Evolutionary conservation across 1,140 invertebrate species (phyloP).

Genomic region (Hormaphis cornu): DNA sequence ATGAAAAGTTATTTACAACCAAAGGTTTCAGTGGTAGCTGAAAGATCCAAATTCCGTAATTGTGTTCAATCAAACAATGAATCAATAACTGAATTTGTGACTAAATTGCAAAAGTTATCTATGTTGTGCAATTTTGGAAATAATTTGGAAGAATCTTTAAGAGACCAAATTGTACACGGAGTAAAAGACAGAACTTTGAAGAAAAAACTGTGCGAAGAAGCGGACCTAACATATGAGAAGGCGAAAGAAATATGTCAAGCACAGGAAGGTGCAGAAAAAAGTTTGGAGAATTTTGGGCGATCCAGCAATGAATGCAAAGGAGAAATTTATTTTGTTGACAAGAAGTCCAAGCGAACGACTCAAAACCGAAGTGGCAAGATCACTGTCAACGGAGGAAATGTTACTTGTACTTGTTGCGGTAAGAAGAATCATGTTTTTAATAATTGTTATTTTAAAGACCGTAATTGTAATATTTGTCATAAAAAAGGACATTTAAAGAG

Average conservation of each 20-base stretch:
- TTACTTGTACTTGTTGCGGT: neutral
- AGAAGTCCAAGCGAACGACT: neutral
- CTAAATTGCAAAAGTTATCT: neutral
- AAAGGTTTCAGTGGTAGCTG: neutral
- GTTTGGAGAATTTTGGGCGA: neutral
- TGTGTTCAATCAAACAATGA: neutral
- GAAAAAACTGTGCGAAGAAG: constrained; percentile 9
- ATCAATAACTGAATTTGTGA: neutral
- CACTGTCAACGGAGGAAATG: too few relatives aligned
- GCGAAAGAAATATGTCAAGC: neutral
- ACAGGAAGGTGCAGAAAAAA: neutral
- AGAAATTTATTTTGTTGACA: neutral
- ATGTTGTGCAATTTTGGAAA: constrained; percentile 1
- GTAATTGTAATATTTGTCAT: neutral
- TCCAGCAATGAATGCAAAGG: neutral
- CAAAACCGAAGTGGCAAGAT: neutral
- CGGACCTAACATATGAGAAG: neutral
- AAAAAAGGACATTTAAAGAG: neutral
- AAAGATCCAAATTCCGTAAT: constrained; percentile 3
- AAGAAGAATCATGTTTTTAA: neutral
- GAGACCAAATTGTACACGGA: neutral
- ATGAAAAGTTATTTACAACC: neutral
- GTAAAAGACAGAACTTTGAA: neutral
- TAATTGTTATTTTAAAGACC: constrained; percentile 6
- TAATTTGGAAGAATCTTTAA: neutral